Evolutionary conservation across 2,113 vertebrate species (phyloP), one percentile per base, ranked within the genome.

Genomic region (Poicephalus gulielmi): DNA sequence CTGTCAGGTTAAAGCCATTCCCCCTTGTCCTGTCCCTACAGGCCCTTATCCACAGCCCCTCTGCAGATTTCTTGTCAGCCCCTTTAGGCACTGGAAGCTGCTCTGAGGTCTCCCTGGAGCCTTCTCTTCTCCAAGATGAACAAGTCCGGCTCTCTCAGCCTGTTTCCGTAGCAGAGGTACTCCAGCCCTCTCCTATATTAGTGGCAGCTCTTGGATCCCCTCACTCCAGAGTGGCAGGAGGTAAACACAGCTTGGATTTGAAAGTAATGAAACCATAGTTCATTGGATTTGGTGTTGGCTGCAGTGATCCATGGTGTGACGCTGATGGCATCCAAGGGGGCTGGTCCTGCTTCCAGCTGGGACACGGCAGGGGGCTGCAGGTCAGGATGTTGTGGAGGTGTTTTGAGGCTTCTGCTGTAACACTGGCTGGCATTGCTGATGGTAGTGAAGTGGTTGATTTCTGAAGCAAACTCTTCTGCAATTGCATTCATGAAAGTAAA

Each of bases 341-440:
- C 37, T 41, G 57, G 52, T 70, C 57, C 43, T 44, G 49, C 18
- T 49, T 53, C 13, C 7, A 6, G 17, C 9, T 31, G 31, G 43
- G 60, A 31, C 22, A n/a, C 0, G 3, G 15, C 1, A 1, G 25
- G 13, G 28, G 35, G n/a, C 11, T 14, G 46, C 30, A 31, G 71
- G n/a, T 31, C 2, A 6, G 47, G 87, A 39, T 0, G 3, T 13
- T 0, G 3, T 16, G 22, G 49, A 57, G 64, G 27, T 23, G 31
- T 73, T 63, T 33, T 0, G 1, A 41, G 25, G n/a, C 14, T 77
- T 41, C 24, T 46, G 20, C 79, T 33, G 28, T 19, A 10, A 17
- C 41, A 27, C 2, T 1, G 24, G 23, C 4, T 7, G 4, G 16
- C 27, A 6, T 55, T 49, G 43, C 47, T 2, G 1, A 4, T 8